Percentiles rank a stretch among this genome's conserved stretches.
Conservation (phyloP, 2,888 invertebrate genomes). For the Netelia virgata region DNA sequence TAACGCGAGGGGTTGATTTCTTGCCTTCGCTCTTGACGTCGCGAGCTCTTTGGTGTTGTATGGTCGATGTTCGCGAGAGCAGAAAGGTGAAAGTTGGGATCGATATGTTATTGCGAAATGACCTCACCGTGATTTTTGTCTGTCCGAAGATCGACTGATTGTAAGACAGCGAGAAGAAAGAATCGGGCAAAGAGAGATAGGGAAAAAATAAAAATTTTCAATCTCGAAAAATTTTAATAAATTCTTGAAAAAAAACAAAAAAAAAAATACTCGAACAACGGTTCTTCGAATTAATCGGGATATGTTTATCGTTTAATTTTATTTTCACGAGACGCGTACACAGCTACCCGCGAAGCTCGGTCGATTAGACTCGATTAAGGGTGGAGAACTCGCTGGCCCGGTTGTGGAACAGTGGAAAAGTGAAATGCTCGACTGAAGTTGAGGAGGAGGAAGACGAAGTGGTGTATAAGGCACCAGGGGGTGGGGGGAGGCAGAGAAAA, state of each 20-base stretch:
- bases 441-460: conserved; percentile 41
- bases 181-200: background rate
- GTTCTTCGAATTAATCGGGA: background rate
- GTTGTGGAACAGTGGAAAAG: conserved; percentile 44
- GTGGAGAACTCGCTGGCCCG: conserved; percentile 31
- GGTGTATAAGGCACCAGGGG: conserved; percentile 13
- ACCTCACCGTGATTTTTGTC: conserved; percentile 20
- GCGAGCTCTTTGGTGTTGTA: background rate
- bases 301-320: background rate
- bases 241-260: background rate
- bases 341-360: background rate
- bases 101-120: background rate
- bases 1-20: conserved; percentile 50
- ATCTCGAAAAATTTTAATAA: background rate
- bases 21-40: conserved; percentile 8
- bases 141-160: background rate
- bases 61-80: background rate
- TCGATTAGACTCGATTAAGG: conserved; percentile 62
- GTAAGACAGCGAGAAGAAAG: background rate
- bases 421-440: conserved; percentile 51
- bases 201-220: background rate
- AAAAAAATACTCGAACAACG: too few species aligned
- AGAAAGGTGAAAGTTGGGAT: conserved; percentile 18
- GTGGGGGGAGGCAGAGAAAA: background rate
- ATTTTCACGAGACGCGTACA: conserved; percentile 14